Percentiles rank a stretch among this genome's conserved stretches.
phyloP scores from a whole-genome alignment of 2,797 vertebrate species.

The Rhadinocentrus ornatus region DNA sequence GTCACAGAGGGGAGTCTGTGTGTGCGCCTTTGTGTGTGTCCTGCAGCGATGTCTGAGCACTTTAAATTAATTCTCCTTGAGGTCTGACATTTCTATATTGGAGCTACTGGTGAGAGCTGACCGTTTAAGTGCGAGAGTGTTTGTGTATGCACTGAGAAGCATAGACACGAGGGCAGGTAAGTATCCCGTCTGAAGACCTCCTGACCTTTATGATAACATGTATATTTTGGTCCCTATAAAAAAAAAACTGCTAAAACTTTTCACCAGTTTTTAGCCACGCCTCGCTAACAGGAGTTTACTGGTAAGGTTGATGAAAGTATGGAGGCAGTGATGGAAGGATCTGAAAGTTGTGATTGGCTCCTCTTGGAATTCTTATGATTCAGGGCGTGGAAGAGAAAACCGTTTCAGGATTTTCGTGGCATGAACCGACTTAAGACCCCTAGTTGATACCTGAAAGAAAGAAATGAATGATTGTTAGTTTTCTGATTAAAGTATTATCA shows the following conservation, averaged over 20 bases:
- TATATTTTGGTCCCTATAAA: background rate
- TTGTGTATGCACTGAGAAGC: background rate
- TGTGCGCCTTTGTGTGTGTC: conserved; percentile 11
- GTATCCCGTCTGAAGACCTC: background rate
- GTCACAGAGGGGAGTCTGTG: conserved; percentile 41
- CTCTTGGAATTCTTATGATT: too few relatives aligned
- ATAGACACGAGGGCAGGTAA: background rate
- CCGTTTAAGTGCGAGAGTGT: conserved; percentile 7
- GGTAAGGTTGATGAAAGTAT: too few relatives aligned
- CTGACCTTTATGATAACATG: background rate
- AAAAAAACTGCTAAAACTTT: background rate
- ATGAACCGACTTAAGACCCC: too few relatives aligned
- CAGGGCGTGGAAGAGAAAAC: too few relatives aligned
- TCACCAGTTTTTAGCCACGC: too few relatives aligned
- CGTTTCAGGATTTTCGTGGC: too few relatives aligned
- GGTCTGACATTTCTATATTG: conserved; percentile 60
- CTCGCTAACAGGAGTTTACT: too few relatives aligned
- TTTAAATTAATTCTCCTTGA: conserved; percentile 53
- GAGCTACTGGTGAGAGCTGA: conserved; percentile 33
- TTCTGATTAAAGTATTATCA: too few relatives aligned
- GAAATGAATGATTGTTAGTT: too few relatives aligned
- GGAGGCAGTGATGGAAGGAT: too few relatives aligned
- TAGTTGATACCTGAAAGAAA: too few relatives aligned
- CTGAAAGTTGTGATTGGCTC: too few relatives aligned
- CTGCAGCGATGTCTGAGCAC: conserved; percentile 9